Evolutionary conservation across 1,140 invertebrate genomes (phyloP), one percentile per base, ranked within the genome.

Genomic region (Papilio polytes): DNA sequence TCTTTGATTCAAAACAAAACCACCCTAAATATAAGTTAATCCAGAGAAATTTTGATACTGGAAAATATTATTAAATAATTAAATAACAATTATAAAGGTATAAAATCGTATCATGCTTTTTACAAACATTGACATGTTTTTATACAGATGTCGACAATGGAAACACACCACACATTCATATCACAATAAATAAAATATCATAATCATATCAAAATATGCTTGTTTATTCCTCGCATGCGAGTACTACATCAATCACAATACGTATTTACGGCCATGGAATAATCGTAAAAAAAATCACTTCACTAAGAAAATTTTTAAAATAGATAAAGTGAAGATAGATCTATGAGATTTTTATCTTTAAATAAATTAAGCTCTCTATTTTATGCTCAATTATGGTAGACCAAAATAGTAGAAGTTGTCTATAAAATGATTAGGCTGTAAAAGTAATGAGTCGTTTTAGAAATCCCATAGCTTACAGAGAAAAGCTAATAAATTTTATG

Each of bases 151-250:
- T 36, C 15, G 6, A 6, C 48, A 51, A 15, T 51, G 15, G 48
- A 51, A 51, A 51, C 53, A 15, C 13, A 18, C 53, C 9, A 56
- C 53, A 56, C 8, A 20, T 56, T 4, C 7, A 20, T n/a, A 56
- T n/a, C 53, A 20, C 53, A 56, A 56, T 56, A 56, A 56, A 63
- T 63, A 63, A 63, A 63, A 63, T 63, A 26, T 0, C 59, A 63
- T 63, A 63, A 26, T 26, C 20, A 22, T 13, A 63, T 63, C 22
- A 63, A 63, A 63, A 63, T 63, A 63, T 56, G n/a, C 53, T 20
- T 56, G 18, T 63, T 63, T 63, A 63, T 63, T 63, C 26, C 59
- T 22, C 59, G 59, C 59, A 63, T 63, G 59, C 59, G 59, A 63
- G 59, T 63, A 63, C n/a, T 63, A 63, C 2, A 26, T 63, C 20